Base-by-base conservation (phyloP, 2,113 vertebrate species). In the Xenopus tropicalis region DNA sequence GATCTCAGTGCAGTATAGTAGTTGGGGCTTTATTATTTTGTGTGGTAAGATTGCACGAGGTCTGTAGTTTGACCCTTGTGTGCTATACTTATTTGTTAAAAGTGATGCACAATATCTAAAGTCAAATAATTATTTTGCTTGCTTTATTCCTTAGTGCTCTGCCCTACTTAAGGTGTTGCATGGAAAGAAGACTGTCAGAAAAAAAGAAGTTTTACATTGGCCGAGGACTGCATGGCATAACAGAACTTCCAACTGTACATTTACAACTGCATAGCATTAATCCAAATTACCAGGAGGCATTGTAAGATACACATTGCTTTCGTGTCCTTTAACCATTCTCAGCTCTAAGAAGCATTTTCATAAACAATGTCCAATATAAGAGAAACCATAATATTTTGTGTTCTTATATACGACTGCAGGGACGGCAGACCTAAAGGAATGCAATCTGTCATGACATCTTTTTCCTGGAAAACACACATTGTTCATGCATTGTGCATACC, bases 121-220 rank as follows among this genome's bases (percentile, higher is more conserved):
- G 29, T 37, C 29, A 37, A 37, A 65, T 22, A 59, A 59, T 23
- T 0, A 23, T 23, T 16, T 59, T 59, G 29, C 3, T 59, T 46
- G 14, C 78, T 43, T 24, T 66, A 75, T 80, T 78, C 74, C 82
- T 83, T 1, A 96, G 94, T 95, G 79, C 84, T 96, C 74, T 96
- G 94, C 81, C 94, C 94, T 13, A 96, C 94, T 85, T 96, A 95
- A 91, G 84, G 22, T 20, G 57, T 20, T 25, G 46, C 21, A 14
- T 13, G 25, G 17, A 14, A 12, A 20, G 19, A 14, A 24, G 61
- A 21, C 58, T 25, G 23, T 14, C 14, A 74, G 66, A 44, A 66
- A 58, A 44, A 68, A 54, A 25, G 44, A 61, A 19, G n/a, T 56
- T 61, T 72, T 65, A 56, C 71, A 72, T 52, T 46, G 46, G 20